Conservation (phyloP, 2,888 invertebrate genomes). For the Melanophora roralis region DNA sequence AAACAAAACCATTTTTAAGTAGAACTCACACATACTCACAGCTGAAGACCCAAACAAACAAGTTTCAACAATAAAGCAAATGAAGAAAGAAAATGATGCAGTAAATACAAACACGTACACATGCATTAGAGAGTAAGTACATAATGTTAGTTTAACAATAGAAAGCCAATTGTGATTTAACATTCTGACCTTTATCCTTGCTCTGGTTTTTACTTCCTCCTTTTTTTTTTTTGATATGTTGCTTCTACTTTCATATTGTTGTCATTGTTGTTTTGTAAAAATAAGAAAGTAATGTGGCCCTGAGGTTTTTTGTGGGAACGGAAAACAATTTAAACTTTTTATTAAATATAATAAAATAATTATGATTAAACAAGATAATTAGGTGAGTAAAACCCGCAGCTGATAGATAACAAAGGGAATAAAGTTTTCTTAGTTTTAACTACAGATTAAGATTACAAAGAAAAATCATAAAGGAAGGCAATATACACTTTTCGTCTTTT, state of each 20-base stretch:
- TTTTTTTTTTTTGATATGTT: neutral
- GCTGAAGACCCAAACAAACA: neutral
- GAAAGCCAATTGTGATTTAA: conserved; percentile 56
- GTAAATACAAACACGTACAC: neutral
- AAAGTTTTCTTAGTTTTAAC: too few species aligned
- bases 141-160: conserved; percentile 22
- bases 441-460: too few species aligned
- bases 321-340: too few species aligned
- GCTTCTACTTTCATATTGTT: neutral
- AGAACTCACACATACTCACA: neutral
- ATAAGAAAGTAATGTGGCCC: neutral
- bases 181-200: conserved; percentile 59
- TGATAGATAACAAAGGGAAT: too few species aligned
- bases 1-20: conserved; percentile 1
- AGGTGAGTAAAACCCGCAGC: too few species aligned
- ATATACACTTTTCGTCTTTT: too few species aligned
- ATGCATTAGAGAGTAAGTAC: neutral
- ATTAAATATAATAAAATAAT: too few species aligned
- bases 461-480: too few species aligned
- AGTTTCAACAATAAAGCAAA: neutral
- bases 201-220: conserved; percentile 43
- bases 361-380: too few species aligned
- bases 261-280: neutral
- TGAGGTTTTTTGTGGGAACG: too few species aligned
- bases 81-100: neutral